Conservation (phyloP, 2,888 invertebrate genomes). For the Temnothorax unifasciatus region DNA sequence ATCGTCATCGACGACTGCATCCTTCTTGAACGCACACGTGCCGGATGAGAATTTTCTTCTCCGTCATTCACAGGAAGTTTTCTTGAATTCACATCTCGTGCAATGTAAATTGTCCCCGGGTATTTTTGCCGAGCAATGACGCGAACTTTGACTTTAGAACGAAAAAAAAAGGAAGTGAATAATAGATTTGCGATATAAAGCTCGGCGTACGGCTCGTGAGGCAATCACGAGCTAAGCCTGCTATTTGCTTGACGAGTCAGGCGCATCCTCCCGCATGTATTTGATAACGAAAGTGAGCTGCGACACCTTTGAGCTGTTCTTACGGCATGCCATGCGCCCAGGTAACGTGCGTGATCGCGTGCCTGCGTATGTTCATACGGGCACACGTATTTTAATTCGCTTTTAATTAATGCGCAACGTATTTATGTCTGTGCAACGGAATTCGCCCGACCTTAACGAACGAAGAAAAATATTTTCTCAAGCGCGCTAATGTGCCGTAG, state of each 20-base stretch:
- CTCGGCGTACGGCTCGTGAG: neutral
- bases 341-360: neutral
- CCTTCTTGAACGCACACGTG: neutral
- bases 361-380: neutral
- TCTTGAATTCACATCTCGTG: neutral
- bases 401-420: conserved; percentile 2
- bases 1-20: neutral
- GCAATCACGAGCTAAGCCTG: conserved; percentile 57
- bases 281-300: conserved; percentile 55
- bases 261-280: conserved; percentile 59
- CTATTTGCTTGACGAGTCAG: conserved; percentile 66
- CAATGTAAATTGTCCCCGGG: neutral
- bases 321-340: conserved; percentile 21
- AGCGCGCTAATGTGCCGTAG: neutral
- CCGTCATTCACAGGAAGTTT: neutral
- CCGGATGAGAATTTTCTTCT: neutral
- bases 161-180: neutral
- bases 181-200: conserved; percentile 48
- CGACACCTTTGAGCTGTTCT: conserved; percentile 2
- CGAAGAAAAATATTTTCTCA: conserved; percentile 14
- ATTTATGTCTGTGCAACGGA: conserved; percentile 10
- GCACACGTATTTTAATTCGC: neutral
- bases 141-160: neutral
- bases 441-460: neutral
- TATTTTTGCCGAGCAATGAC: neutral